Evolutionary conservation across 2,113 vertebrate genomes (phyloP).

Genomic region (Clarias macrocephalus): DNA sequence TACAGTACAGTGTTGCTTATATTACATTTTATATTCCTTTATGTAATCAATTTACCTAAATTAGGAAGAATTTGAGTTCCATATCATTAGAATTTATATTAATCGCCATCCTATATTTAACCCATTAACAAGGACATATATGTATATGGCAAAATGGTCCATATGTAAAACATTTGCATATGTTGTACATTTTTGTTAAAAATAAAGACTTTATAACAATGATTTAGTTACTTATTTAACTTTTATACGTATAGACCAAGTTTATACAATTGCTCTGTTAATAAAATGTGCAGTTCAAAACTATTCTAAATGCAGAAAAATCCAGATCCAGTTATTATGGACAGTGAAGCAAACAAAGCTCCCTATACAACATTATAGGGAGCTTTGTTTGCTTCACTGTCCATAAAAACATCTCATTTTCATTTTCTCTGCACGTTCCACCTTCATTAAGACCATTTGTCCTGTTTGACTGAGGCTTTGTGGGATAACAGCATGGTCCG

Average conservation of each 20-base stretch:
- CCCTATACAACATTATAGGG: constrained; percentile 20
- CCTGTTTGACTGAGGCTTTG: constrained; percentile 43
- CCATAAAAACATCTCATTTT: constrained; percentile 43
- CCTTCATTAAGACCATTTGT: constrained; percentile 51
- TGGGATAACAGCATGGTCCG: constrained; percentile 10
- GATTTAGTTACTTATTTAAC: constrained; percentile 42
- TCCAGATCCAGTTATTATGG: not conserved
- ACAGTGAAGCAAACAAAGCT: constrained; percentile 32
- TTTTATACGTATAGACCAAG: not conserved
- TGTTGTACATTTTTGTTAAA: constrained; percentile 49
- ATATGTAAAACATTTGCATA: constrained; percentile 42
- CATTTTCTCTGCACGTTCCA: constrained; percentile 46
- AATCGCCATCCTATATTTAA: constrained; percentile 50
- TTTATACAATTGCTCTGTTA: constrained; percentile 28
- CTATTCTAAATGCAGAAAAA: not conserved
- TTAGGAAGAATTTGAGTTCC: constrained; percentile 21
- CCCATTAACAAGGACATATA: constrained; percentile 43
- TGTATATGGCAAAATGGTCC: constrained; percentile 48
- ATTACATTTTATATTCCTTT: not conserved
- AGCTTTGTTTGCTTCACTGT: constrained; percentile 31
- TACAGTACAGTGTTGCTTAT: not conserved
- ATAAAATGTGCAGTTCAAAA: constrained; percentile 11
- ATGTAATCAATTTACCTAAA: not conserved
- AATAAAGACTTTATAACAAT: constrained; percentile 50
- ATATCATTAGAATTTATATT: constrained; percentile 45